A percentile compares a stretch with the other conserved stretches of the same genome.
Conservation (phyloP, 1,140 invertebrate genomes). For the Caenorhabditis elegans region DNA sequence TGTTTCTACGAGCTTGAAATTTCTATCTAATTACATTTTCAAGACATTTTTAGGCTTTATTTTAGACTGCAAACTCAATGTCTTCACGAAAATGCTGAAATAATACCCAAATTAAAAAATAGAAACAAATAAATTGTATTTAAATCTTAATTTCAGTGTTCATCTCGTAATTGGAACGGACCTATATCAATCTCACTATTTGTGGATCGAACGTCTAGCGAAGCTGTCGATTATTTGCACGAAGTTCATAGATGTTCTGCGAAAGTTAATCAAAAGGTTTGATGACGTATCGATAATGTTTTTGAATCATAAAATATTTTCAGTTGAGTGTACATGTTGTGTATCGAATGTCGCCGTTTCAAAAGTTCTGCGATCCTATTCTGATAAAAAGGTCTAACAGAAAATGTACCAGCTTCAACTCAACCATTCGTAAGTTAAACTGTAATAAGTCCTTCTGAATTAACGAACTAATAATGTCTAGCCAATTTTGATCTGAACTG, state of each 20-base stretch:
- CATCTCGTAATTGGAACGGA: slow-evolving; percentile 33
- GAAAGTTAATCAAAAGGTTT: slow-evolving; percentile 21
- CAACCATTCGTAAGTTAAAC: neutral
- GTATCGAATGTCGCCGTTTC: slow-evolving; percentile 11
- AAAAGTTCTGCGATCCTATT: slow-evolving; percentile 5
- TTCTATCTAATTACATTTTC: too few species aligned
- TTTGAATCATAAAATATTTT: neutral
- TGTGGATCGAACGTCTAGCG: slow-evolving; percentile 22
- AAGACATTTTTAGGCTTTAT: too few species aligned
- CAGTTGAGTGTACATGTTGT: slow-evolving; percentile 24
- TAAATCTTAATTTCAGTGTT: neutral
- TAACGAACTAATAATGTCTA: too few species aligned
- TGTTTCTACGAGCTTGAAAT: too few species aligned
- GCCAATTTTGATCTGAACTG: too few species aligned
- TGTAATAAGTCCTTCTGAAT: too few species aligned
- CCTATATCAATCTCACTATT: slow-evolving; percentile 32
- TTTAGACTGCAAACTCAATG: too few species aligned
- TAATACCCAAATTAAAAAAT: neutral
- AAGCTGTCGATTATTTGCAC: slow-evolving; percentile 20
- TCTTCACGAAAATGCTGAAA: too few species aligned
- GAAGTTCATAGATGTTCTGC: slow-evolving; percentile 8
- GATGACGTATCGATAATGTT: too few species aligned
- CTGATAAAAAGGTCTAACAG: neutral
- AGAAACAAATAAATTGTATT: neutral
- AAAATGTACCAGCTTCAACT: neutral